phyloP scores from a whole-genome alignment of 2,797 vertebrate species.

The Toxotes lorentzi region DNA sequence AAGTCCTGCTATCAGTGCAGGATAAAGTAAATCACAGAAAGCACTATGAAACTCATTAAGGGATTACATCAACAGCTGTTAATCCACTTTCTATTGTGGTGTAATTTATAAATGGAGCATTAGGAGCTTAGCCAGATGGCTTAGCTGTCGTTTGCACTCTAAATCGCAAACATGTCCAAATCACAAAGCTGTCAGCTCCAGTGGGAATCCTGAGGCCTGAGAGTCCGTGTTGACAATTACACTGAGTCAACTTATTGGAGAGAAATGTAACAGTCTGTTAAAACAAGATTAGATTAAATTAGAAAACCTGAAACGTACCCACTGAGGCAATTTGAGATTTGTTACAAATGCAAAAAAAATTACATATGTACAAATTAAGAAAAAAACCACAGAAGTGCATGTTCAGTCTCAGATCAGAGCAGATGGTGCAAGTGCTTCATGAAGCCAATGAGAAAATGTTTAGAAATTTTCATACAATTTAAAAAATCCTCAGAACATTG shows the following conservation, averaged over 20 bases:
- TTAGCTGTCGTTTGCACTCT: slow-evolving; percentile 49
- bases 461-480: neutral
- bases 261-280: neutral
- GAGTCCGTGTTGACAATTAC: slow-evolving; percentile 7
- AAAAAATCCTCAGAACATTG: neutral
- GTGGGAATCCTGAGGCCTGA: slow-evolving; percentile 15
- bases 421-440: neutral
- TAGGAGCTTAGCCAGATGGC: slow-evolving; percentile 61
- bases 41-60: slow-evolving; percentile 57
- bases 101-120: slow-evolving; percentile 70
- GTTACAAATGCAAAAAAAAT: neutral
- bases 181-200: slow-evolving; percentile 28
- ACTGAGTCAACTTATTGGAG: neutral
- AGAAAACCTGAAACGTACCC: neutral
- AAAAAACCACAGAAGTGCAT: neutral
- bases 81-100: slow-evolving; percentile 73
- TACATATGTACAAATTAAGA: neutral
- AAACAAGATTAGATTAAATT: slow-evolving; percentile 6
- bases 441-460: neutral
- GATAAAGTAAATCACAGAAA: slow-evolving; percentile 43
- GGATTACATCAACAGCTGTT: slow-evolving; percentile 67
- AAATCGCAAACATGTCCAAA: slow-evolving; percentile 46
- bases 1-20: slow-evolving; percentile 32
- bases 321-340: neutral
- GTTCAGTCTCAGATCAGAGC: neutral